These are phyloP conservation scores for Eulemur macaco DNA, from an alignment of 2,113 vertebrate genomes.

Conservation along the genomic window DNA sequence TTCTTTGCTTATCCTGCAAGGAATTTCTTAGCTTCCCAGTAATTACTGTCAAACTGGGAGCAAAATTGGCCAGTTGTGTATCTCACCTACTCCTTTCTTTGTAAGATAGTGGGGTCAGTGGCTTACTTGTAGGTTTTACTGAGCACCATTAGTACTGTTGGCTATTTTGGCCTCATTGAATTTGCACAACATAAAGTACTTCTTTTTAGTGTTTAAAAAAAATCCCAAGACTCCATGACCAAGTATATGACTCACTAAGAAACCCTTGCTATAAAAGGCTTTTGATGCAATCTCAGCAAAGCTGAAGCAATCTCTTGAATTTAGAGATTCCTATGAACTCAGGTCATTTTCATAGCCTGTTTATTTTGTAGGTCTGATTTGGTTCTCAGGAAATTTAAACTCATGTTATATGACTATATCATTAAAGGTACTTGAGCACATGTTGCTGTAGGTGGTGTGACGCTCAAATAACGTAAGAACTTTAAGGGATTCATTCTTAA, in stretches of 20 bases:
- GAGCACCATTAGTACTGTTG: neutral
- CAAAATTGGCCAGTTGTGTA: neutral
- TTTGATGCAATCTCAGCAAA: conserved; percentile 37
- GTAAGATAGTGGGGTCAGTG: neutral
- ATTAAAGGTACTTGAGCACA: neutral
- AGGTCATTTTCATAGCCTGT: conserved; percentile 59
- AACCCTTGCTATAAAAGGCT: conserved; percentile 52
- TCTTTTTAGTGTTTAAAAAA: conserved; percentile 49
- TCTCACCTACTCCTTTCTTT: neutral
- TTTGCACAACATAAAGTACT: conserved; percentile 51
- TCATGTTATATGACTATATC: neutral
- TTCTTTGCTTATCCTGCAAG: neutral
- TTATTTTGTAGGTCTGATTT: conserved; percentile 52
- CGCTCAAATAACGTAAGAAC: neutral
- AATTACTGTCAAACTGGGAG: neutral
- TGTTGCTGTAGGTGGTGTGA: neutral
- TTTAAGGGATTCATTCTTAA: neutral
- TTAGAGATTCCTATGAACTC: conserved; percentile 64
- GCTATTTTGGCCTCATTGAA: neutral
- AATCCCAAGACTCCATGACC: neutral
- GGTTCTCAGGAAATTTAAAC: conserved; percentile 65
- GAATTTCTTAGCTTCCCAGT: neutral
- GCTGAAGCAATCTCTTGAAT: conserved; percentile 36
- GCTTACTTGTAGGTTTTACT: neutral
- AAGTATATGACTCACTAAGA: conserved; percentile 37